A percentile compares a stretch with the other conserved stretches of the same genome.
Conservation (phyloP, 2,888 invertebrate species). For the Microdon myrmicae region DNA sequence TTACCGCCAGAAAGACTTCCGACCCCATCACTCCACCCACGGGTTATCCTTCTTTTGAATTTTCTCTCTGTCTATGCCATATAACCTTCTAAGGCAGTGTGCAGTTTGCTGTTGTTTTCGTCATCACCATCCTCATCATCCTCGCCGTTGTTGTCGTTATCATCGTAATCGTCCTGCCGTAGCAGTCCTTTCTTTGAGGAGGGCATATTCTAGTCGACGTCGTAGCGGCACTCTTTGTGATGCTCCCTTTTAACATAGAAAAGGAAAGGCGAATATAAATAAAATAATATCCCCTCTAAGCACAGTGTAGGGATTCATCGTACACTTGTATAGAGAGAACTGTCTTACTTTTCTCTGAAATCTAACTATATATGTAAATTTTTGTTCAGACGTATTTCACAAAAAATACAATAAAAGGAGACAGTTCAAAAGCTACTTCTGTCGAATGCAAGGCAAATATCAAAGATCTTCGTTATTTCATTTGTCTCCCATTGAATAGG, state of each 20-base stretch:
- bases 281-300: conserved; percentile 35
- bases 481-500: conserved; percentile 17
- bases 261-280: conserved; percentile 36
- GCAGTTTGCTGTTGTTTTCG: conserved; percentile 36
- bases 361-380: conserved; percentile 13
- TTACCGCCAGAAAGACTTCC: conserved; percentile 38
- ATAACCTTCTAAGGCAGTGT: conserved; percentile 45
- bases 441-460: conserved; percentile 34
- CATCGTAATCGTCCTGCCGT: background rate
- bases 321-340: no score
- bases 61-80: conserved; percentile 36
- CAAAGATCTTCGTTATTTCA: conserved; percentile 28
- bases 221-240: no score
- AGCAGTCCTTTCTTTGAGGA: conserved; percentile 13
- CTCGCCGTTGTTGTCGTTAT: conserved; percentile 43
- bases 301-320: background rate
- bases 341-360: background rate
- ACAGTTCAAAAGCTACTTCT: conserved; percentile 42
- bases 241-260: conserved; percentile 46
- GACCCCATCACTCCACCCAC: conserved; percentile 18
- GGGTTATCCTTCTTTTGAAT: conserved; percentile 39
- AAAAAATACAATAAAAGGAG: no score
- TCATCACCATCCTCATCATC: conserved; percentile 24
- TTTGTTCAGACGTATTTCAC: conserved; percentile 33
- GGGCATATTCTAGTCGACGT: conserved; percentile 21